Base-by-base conservation (phyloP, 2,888 invertebrate species). In the Disparrhopalites patrizii region DNA sequence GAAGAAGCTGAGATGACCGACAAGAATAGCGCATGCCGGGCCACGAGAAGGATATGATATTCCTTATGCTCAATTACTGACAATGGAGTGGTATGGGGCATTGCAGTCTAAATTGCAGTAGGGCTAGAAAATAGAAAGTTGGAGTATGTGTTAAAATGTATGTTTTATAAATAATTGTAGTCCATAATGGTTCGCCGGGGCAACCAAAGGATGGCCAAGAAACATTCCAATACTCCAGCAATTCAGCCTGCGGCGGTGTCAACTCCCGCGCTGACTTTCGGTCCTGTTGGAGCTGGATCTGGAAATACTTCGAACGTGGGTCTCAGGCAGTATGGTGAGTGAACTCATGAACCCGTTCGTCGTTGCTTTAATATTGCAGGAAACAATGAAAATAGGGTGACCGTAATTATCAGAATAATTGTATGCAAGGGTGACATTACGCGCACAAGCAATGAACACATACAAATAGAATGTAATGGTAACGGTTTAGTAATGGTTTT, bases 151-250 rank as follows among this genome's bases (percentile, higher is more conserved):
- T n/a, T 55, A 5, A 52, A 27, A 27, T 36, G n/a, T 38, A 36
- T 55, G 18, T 31, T 13, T 55, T 56, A 1, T 27, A 25, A 20
- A 25, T 25, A 15, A 23, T 56, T 56, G 2, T 47, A 63, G 63
- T 55, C 63, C 40, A 43, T 63, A 27, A 63, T 63, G 63, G 63
- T 54, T 15, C 55, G 63, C 43, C 55, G 63, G 47, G 62, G 62
- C 25, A 60, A 60, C 25, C 63, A 54, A 30, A 18, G 50, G 40
- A 43, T 55, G 27, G 47, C 60, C 1, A 63, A 63, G 55, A 63
- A 63, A 40, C 23, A 18, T 33, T 47, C 43, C 56, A 47, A 55
- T 56, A 55, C 18, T 31, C 18, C 33, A 18, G 33, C 30, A 1
- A 20, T 33, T 13, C 54, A 55, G 30, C 13, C 62, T n/a, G 8